Base-by-base conservation (phyloP, 1,140 invertebrate genomes). In the Drosophila truncata region DNA sequence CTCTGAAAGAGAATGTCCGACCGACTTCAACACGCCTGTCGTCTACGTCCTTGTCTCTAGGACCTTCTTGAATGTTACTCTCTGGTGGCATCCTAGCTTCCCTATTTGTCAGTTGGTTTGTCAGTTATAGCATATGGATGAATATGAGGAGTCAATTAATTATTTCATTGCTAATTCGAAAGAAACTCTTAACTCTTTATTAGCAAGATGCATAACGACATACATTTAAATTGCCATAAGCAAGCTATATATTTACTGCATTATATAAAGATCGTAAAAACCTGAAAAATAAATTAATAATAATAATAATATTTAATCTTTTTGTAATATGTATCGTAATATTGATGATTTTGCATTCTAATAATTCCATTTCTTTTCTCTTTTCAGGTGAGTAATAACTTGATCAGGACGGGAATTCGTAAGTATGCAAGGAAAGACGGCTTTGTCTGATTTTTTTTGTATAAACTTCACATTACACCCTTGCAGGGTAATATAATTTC, bases 21-120 rank as follows among this genome's bases (percentile, higher is more conserved):
- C 65, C 52, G 79, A 84, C 81, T 83, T 79, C 78, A 73, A 73
- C 70, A 80, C 78, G 82, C 70, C 81, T 83, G 77, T 80, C 82
- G 71, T 65, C 59, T 58, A 44, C 55, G 78, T 58, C 2, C 23
- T 16, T 63, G 49, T 78, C 50, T 54, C 18, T 59, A 41, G 47
- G 42, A 63, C 60, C 46, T 44, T 52, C 58, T 29, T 16, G 18
- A 47, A 65, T 23, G 18, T 39, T 41, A 37, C 35, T 35, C 37
- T 27, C 4, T 14, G 25, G 1, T 10, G 33, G 14, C 20, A 31
- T 52, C n/a, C 25, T 35, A 23, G 29, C 50, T 33, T 11, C 50
- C 42, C 39, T 35, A 29, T 70, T 41, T 69, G 46, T 50, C 39
- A 71, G 61, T 80, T 62, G 63, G 60, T 82, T 74, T 82, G 64